Evolutionary conservation across 1,140 invertebrate species (phyloP), one percentile per base, ranked within the genome.

Genomic region (Brachionus rubens): DNA sequence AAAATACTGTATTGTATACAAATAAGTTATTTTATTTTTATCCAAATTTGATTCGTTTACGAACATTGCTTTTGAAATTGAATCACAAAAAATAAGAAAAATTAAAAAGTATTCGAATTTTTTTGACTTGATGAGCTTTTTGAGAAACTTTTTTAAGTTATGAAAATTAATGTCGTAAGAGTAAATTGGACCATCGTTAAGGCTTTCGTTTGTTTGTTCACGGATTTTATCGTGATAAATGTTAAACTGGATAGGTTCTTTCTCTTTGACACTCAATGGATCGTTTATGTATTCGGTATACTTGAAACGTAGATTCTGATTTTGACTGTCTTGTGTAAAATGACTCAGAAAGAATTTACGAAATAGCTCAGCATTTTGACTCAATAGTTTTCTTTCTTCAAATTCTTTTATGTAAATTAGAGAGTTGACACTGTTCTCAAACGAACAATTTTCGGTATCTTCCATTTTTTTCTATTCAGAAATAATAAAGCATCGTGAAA

Each of bases 71-170:
- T 43, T 65, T 10, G 59, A 41, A 5, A 65, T 65, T 24, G 59
- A 43, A 16, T 65, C 59, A 12, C 21, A 41, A 43, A 65, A 43
- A 24, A 65, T 16, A 43, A 65, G 36, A 12, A 41, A 14, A 43
- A 65, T 43, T 41, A 65, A 24, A 0, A 26, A 43, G 30, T 26
- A 65, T 43, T 65, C 59, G 30, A 65, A 65, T 65, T 65, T 65
- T 65, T 65, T 65, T 43, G 33, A 43, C 24, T 65, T 65, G 12
- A 65, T 16, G 7, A 65, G 41, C 12, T 65, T 65, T 10, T 41
- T 24, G 2, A 65, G 26, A n/a, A 24, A 5, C 43, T 65, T 65
- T 65, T 43, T 65, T 43, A 24, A 24, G 5, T 16, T 43, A 12
- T 43, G 26, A 65, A 65, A 65, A 43, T 6, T 24, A 10, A 19